phyloP scores from a whole-genome alignment of 2,888 invertebrate genomes.

The Chrysolina americana region DNA sequence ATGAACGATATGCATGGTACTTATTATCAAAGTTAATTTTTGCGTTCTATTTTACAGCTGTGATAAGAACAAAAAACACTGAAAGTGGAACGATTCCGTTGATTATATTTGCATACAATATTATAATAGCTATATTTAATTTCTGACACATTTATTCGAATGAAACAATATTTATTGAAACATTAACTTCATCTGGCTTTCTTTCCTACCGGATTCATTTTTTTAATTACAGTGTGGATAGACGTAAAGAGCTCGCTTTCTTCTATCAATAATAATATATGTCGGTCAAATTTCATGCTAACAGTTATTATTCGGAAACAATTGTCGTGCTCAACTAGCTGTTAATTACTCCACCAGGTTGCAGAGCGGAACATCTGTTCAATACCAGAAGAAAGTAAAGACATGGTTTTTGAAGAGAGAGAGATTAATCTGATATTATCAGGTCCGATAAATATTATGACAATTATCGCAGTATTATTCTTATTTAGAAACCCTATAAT shows the following conservation, averaged over 20 bases:
- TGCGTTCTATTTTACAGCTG: not conserved
- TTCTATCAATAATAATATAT: conserved; percentile 21
- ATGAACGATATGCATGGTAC: too few relatives aligned
- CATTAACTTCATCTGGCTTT: conserved; percentile 8
- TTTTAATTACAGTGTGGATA: conserved; percentile 10
- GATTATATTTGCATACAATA: not conserved
- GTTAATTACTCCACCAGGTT: not conserved
- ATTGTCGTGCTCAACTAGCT: conserved; percentile 25
- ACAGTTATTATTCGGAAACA: conserved; percentile 9
- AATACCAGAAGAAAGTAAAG: conserved; percentile 13
- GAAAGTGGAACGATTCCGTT: conserved; percentile 21
- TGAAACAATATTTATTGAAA: conserved; percentile 1
- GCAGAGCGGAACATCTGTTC: conserved; percentile 6
- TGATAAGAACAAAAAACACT: not conserved
- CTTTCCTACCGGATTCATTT: conserved; percentile 4
- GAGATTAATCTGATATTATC: not conserved
- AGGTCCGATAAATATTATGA: not conserved
- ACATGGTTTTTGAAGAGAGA: not conserved
- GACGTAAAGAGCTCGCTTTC: conserved; percentile 12
- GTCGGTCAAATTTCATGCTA: conserved; percentile 2
- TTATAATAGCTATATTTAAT: not conserved
- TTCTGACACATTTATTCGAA: conserved; percentile 22
- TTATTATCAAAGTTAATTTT: too few relatives aligned
- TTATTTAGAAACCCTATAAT: too few relatives aligned
- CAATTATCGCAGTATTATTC: too few relatives aligned